Percentiles rank a stretch among this genome's conserved stretches.
phyloP scores from a whole-genome alignment of 2,113 vertebrate genomes.

The Brachypteracias leptosomus region DNA sequence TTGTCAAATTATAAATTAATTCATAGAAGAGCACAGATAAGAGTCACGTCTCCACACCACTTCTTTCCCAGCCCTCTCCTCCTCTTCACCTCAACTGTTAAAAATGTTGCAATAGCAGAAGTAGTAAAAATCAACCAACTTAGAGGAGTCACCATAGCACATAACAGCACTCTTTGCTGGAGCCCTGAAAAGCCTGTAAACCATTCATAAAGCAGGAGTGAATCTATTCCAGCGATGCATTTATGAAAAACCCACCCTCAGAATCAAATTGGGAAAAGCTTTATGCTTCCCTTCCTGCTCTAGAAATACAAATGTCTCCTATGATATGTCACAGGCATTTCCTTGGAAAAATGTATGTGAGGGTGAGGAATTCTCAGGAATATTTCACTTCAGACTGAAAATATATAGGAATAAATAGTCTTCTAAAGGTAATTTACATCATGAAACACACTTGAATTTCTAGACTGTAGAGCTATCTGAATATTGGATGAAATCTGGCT shows the following conservation, averaged over 20 bases:
- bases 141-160: background rate
- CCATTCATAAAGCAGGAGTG: background rate
- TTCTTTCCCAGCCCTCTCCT: background rate
- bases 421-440: background rate
- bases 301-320: background rate
- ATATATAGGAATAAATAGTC: background rate
- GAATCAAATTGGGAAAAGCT: background rate
- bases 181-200: background rate
- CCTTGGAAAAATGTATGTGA: background rate
- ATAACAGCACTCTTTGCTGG: background rate
- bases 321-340: background rate
- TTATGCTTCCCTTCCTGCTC: background rate
- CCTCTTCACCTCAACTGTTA: background rate
- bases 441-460: background rate
- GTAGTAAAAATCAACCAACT: background rate
- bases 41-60: background rate
- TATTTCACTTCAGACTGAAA: background rate
- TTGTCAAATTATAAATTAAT: background rate
- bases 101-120: background rate
- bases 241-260: background rate
- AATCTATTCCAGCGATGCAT: background rate
- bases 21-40: background rate
- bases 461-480: background rate
- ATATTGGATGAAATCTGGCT: background rate
- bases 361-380: slow-evolving; percentile 12